phyloP scores from a whole-genome alignment of 2,888 invertebrate genomes.

The Zhuqinia jingwanae region DNA sequence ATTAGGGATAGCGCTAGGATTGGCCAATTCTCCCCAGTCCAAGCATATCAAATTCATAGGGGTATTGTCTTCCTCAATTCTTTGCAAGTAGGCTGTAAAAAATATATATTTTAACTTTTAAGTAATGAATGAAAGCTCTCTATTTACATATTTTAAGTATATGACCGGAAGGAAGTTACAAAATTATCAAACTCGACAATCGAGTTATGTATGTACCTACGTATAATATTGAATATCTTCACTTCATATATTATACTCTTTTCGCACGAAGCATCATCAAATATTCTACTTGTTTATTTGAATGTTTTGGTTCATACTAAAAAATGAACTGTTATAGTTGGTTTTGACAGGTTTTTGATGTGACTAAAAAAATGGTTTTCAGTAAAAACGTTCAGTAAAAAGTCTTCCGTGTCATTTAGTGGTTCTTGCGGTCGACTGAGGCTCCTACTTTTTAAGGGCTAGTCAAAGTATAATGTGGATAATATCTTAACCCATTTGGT shows the following conservation, averaged over 20 bases:
- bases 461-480: no score
- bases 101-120: not conserved
- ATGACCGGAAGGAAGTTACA: constrained; percentile 5
- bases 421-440: not conserved
- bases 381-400: not conserved
- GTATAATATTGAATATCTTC: no score
- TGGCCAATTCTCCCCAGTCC: constrained; percentile 73
- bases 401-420: constrained; percentile 1
- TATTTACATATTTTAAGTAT: no score
- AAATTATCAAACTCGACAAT: not conserved
- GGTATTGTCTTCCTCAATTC: constrained; percentile 63
- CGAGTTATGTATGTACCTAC: no score
- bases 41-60: constrained; percentile 73
- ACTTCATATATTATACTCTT: not conserved
- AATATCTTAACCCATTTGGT: no score
- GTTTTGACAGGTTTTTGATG: constrained; percentile 3
- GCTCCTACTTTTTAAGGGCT: constrained; percentile 10
- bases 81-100: constrained; percentile 63
- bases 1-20: constrained; percentile 70
- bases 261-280: not conserved
- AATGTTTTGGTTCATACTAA: no score
- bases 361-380: not conserved
- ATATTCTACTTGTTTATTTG: no score
- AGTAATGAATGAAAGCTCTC: no score
- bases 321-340: not conserved